Evolutionary conservation across 1,140 invertebrate species (phyloP), one percentile per base, ranked within the genome.

Genomic region (Lutraria rhynchaena): DNA sequence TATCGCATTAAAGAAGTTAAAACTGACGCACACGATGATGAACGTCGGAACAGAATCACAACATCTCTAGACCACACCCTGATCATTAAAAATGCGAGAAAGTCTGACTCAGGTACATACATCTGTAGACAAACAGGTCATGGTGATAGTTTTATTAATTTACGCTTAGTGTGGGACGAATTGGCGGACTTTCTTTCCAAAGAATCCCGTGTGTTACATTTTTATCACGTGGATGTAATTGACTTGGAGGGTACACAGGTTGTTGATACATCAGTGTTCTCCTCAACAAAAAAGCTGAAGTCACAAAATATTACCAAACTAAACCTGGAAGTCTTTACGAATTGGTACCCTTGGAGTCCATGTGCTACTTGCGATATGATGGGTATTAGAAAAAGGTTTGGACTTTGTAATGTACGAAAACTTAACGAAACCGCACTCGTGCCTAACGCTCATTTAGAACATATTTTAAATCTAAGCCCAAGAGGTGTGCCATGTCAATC

Each of bases 11-110:
- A 71, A 31, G 77, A 81, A 51, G 77, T 81, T 22, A 24, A 58
- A 1, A 7, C 65, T 22, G 65, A 51, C 57, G 49, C 33, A 27
- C 53, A 70, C 51, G 55, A 60, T 27, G 55, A 81, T 19, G 77
- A 70, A 19, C 37, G 49, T 22, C 2, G 33, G 35, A 81, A 81
- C 35, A 44, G 77, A 41, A 24, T 81, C 7, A n/a, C 17, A 29
- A 33, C 58, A 29, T 58, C 53, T 7, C 37, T 81, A 27, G 77
- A 81, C 15, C 77, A 81, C 37, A 81, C 77, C n/a, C 65, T 81
- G 19, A 55, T 70, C 3, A 61, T 81, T 33, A 81, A 61, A 35
- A 71, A 58, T 58, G 57, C 55, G 4, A 53, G 31, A 9, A 5
- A 27, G 33, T n/a, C 75, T 11, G 75, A 77, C 67, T 24, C 63